phyloP scores from a whole-genome alignment of 2,888 invertebrate genomes.

The Tortricodes alternella region DNA sequence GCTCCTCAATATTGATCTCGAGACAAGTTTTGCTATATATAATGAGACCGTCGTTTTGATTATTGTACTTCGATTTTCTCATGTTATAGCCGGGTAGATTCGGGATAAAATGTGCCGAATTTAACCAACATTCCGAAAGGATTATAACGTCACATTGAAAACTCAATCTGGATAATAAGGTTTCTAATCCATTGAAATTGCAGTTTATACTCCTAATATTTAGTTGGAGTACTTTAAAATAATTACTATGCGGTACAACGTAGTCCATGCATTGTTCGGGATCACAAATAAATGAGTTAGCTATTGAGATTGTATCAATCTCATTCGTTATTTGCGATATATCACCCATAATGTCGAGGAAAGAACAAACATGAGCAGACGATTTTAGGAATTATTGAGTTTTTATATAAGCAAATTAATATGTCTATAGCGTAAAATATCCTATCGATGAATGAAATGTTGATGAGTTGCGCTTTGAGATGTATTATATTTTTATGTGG shows the following conservation, averaged over 20 bases:
- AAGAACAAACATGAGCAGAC: background rate
- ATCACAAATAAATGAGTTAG: background rate
- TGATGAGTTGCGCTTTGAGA: background rate
- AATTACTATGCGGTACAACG: background rate
- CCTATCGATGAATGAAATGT: background rate
- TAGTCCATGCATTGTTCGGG: background rate
- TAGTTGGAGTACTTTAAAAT: background rate
- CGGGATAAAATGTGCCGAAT: no score
- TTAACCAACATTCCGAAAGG: no score
- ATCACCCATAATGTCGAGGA: background rate
- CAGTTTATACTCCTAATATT: background rate
- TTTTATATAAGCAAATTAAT: no score
- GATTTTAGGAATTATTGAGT: background rate
- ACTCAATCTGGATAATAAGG: no score
- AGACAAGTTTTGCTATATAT: no score
- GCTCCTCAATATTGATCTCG: no score
- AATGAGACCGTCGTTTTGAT: no score
- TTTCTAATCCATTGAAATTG: no score
- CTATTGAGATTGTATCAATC: background rate
- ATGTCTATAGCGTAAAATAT: background rate
- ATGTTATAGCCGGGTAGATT: no score
- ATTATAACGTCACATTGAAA: no score
- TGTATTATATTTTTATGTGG: background rate
- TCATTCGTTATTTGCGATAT: background rate
- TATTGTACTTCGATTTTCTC: no score